Base-by-base conservation (phyloP, 1,140 invertebrate species). In the Neodiprion fabricii region DNA sequence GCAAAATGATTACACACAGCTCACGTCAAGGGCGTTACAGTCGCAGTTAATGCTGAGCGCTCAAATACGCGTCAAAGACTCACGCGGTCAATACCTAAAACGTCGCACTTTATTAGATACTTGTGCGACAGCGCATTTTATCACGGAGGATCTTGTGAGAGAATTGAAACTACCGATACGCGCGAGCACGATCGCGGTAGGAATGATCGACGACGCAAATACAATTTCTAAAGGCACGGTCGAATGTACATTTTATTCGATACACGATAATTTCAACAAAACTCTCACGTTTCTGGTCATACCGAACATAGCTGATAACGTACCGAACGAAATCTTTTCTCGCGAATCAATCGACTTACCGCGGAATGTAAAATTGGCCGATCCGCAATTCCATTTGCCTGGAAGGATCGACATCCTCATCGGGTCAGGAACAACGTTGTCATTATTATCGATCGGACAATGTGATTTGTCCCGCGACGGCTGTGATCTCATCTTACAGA, bases 11-110 rank as follows among this genome's bases (percentile, higher is more conserved):
- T 67, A 70, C 48, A 71, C 69, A 12, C 53, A 74, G 48, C 72
- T 75, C 73, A 69, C 49, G 74, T 74, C 67, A 71, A 68, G 68
- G 74, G 69, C 14, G 21, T 70, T 14, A 66, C 72, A 68, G 40
- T 69, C 67, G 23, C 67, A 75, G 70, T 48, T 78, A 50, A 76
- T 78, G 75, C 21, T 76, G 71, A 78, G 75, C 53, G 75, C 75
- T 48, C 21, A 61, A 28, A 69, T 78, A 53, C 73, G 74, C 28
- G 48, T 75, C 28, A 71, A 67, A 67, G 48, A 72, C 72, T n/a
- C 53, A 23, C 65, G 70, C 50, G 68, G 68, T 1, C 47, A 69
- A 21, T 73, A 72, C 23, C 28, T 72, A 23, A 70, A 72, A 11
- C 17, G 61, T 47, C 61, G 75, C 23, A 71, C 75, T n/a, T 72